A percentile compares a stretch with the other conserved stretches of the same genome.
Evolutionary conservation across 1,140 invertebrate species (phyloP).

Genomic region (Phortica variegata): DNA sequence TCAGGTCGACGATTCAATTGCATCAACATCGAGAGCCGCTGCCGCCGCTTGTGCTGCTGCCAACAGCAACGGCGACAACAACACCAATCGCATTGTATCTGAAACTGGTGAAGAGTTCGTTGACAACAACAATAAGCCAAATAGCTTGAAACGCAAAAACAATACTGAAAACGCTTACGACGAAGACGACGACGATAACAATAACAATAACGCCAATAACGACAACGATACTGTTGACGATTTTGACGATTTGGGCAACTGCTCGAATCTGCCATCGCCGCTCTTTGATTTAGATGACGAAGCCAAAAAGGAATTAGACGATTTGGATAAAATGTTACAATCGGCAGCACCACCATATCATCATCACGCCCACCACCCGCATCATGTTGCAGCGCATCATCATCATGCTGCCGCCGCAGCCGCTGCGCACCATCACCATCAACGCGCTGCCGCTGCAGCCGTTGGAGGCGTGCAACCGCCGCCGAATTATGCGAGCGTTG

Average conservation of each 20-base stretch:
- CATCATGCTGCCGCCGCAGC: slow-evolving; percentile 27
- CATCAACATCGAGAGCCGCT: slow-evolving; percentile 49
- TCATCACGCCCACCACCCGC: slow-evolving; percentile 14
- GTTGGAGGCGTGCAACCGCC: slow-evolving; percentile 28
- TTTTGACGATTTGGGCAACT: slow-evolving; percentile 42
- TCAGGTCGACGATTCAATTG: slow-evolving; percentile 40
- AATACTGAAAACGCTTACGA: slow-evolving; percentile 4
- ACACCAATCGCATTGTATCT: slow-evolving; percentile 21
- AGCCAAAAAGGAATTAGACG: slow-evolving; percentile 54
- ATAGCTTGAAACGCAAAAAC: no score
- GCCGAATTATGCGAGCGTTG: slow-evolving; percentile 31
- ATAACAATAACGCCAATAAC: slow-evolving; percentile 4
- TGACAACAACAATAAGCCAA: slow-evolving; percentile 6
- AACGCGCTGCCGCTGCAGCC: slow-evolving; percentile 21
- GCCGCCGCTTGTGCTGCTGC: slow-evolving; percentile 28
- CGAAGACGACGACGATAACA: background rate
- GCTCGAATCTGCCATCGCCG: slow-evolving; percentile 41
- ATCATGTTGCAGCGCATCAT: slow-evolving; percentile 21
- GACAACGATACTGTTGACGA: slow-evolving; percentile 28
- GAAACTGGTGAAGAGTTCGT: slow-evolving; percentile 38
- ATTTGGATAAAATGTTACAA: slow-evolving; percentile 49
- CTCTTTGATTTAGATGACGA: slow-evolving; percentile 57
- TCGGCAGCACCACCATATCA: slow-evolving; percentile 46
- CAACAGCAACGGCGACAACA: slow-evolving; percentile 3
- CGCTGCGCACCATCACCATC: slow-evolving; percentile 25